Base-by-base conservation (phyloP, 1,140 invertebrate species). In the Archivesica marissinica region DNA sequence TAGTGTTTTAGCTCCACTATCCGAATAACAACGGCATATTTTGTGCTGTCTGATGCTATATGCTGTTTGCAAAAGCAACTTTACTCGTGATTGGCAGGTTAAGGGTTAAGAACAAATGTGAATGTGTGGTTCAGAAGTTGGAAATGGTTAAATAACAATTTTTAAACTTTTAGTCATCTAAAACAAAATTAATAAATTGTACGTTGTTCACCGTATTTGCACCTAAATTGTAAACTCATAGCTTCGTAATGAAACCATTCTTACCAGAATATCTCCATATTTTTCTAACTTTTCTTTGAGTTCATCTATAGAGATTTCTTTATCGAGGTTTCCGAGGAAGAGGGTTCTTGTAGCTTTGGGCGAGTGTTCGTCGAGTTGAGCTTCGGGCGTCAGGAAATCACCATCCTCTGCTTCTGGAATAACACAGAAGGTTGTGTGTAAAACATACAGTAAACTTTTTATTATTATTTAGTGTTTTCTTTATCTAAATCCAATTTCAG, bases 181-280 rank as follows among this genome's bases (percentile, higher is more conserved):
- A 13, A 54, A 54, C 25, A 54, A 54, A 54, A 54, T 23, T n/a
- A 13, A 54, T 54, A 54, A 13, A 54, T 54, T n/a, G 20, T 13
- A 54, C 17, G 17, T 47, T 7, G 41, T 17, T 9, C 41, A 47
- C 41, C 17, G 41, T 9, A 47, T 9, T 9, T 9, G 7, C 41
- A 47, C 7, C 41, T 9, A n/a, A n/a, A n/a, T n/a, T n/a, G n/a
- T n/a, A n/a, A 44, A 44, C 17, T 44, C 7, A 7, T 44, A 17
- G 41, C 17, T 9, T 44, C 41, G 41, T 17, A 44, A 44, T 9
- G 7, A 44, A 44, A 17, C 41, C 41, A n/a, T 61, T 95, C 96
- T 95, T 93, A 97, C 98, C 89, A 99, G 97, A 90, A 99, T 99
- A 94, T 99, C 97, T 23, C 98, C 98, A 94, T 98, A 99, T 78